Evolutionary conservation across 2,888 invertebrate species (phyloP).

Genomic region (Tetheella fluctuosa): DNA sequence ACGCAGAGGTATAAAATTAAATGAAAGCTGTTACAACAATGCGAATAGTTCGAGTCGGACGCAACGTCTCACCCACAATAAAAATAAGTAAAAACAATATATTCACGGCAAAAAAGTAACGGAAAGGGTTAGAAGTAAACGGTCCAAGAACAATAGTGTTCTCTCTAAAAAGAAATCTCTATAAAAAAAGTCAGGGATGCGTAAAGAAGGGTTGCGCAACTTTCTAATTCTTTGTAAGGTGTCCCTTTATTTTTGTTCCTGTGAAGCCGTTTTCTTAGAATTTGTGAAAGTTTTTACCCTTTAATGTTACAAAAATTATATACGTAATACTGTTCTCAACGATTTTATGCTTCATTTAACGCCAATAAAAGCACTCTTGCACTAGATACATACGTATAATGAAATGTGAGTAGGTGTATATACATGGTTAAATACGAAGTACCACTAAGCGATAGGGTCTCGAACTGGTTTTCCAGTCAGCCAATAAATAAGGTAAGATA

Average conservation of each 20-base stretch:
- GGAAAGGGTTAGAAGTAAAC: slow-evolving; percentile 78
- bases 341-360: slow-evolving; percentile 54
- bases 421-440: slow-evolving; percentile 60
- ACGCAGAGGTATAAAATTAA: background rate
- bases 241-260: slow-evolving; percentile 56
- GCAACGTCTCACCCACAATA: slow-evolving; percentile 43
- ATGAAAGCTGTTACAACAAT: slow-evolving; percentile 20
- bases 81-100: slow-evolving; percentile 64
- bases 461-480: slow-evolving; percentile 78
- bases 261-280: slow-evolving; percentile 67
- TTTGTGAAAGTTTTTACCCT: slow-evolving; percentile 73
- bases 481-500: slow-evolving; percentile 83
- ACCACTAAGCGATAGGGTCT: slow-evolving; percentile 65
- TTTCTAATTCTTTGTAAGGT: slow-evolving; percentile 82
- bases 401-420: slow-evolving; percentile 38
- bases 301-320: slow-evolving; percentile 43
- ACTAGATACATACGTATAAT: slow-evolving; percentile 48
- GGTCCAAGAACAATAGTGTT: slow-evolving; percentile 70
- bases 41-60: slow-evolving; percentile 26
- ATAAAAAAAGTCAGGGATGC: slow-evolving; percentile 68
- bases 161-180: slow-evolving; percentile 64
- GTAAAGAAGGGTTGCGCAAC: slow-evolving; percentile 82
- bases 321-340: slow-evolving; percentile 43
- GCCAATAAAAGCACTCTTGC: slow-evolving; percentile 54
- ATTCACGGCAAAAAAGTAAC: slow-evolving; percentile 64